Evolutionary conservation across 2,888 invertebrate genomes (phyloP).

Genomic region (Belgica antarctica): DNA sequence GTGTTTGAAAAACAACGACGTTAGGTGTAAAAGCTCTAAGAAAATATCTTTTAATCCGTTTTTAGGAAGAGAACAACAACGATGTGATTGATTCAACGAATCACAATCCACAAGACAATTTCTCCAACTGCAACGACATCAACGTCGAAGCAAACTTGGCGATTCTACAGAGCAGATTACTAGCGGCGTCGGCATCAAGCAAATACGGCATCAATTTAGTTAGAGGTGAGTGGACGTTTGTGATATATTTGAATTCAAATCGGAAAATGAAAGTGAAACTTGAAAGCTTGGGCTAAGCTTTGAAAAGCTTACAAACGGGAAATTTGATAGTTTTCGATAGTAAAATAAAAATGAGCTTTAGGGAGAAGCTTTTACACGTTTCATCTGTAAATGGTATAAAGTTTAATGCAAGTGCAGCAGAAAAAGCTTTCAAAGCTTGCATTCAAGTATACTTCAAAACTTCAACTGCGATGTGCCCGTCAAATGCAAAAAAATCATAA

Average conservation of each 20-base stretch:
- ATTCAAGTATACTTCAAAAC: no score
- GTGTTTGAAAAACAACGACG: conserved; percentile 50
- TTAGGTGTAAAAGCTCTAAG: conserved; percentile 34
- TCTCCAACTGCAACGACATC: conserved; percentile 24
- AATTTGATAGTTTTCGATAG: background rate
- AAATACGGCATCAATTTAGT: conserved; percentile 38
- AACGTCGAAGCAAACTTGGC: conserved; percentile 41
- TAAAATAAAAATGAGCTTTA: no score
- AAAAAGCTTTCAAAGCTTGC: no score
- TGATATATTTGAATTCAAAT: background rate
- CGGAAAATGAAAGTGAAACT: background rate
- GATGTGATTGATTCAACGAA: conserved; percentile 47
- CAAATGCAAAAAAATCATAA: no score
- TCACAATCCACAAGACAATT: conserved; percentile 37
- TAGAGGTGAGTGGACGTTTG: conserved; percentile 32
- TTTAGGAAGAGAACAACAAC: conserved; percentile 54
- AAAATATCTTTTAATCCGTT: conserved; percentile 48
- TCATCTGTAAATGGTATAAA: no score
- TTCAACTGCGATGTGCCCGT: no score
- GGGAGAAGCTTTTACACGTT: no score
- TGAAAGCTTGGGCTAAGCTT: background rate
- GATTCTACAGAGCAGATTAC: conserved; percentile 30
- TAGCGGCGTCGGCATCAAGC: conserved; percentile 29
- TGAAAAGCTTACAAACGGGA: background rate
- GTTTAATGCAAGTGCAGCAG: no score